These are phyloP conservation scores for Lordiphosa mommai DNA, from an alignment of 1,140 invertebrate species.

Conservation along the genomic window DNA sequence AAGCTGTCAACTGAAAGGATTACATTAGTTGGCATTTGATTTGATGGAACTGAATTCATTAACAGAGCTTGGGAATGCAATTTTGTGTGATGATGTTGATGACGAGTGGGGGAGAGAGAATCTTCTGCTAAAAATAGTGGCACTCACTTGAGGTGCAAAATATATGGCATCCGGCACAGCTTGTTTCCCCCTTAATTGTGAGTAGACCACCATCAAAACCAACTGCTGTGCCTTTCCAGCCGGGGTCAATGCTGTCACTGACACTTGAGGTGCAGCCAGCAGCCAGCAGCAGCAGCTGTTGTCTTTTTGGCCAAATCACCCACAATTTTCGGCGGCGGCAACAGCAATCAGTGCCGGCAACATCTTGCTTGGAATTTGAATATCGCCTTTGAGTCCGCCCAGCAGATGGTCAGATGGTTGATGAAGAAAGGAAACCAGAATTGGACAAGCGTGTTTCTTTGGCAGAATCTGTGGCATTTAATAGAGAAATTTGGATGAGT, in stretches of 20 bases:
- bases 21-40: constrained; percentile 30
- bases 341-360: constrained; percentile 1
- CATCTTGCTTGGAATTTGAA: constrained; percentile 9
- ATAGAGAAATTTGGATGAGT: too few relatives aligned
- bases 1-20: constrained; percentile 35
- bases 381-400: neutral
- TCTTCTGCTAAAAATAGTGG: neutral
- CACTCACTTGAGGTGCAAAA: too few relatives aligned
- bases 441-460: neutral
- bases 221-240: neutral
- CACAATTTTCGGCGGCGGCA: constrained; percentile 4
- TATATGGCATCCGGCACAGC: too few relatives aligned
- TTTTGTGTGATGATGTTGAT: too few relatives aligned
- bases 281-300: constrained; percentile 3
- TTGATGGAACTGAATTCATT: constrained; percentile 38
- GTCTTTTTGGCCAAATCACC: constrained; percentile 28
- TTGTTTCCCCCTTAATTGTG: too few relatives aligned
- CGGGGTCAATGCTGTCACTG: neutral
- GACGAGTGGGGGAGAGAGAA: too few relatives aligned
- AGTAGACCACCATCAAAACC: neutral
- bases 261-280: constrained; percentile 1
- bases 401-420: neutral
- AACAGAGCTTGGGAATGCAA: neutral
- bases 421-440: neutral
- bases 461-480: too few relatives aligned